phyloP scores from a whole-genome alignment of 2,888 invertebrate species.

The Melanotus villosus region DNA sequence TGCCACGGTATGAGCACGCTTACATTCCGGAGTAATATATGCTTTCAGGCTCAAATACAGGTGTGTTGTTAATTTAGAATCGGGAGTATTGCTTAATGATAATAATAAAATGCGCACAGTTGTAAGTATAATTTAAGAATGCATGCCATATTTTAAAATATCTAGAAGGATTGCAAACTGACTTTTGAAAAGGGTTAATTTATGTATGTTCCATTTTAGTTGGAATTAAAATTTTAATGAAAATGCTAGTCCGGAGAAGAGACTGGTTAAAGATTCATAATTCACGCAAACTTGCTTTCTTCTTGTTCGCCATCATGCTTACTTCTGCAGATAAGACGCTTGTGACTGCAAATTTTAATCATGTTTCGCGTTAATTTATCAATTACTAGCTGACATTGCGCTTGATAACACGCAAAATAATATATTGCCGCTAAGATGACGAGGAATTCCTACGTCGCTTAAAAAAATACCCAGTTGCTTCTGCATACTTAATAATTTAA shows the following conservation, averaged over 20 bases:
- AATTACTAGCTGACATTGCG: constrained; percentile 45
- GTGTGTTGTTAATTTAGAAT: too few species aligned
- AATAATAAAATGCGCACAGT: too few species aligned
- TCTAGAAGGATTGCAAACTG: constrained; percentile 31
- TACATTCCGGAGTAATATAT: neutral
- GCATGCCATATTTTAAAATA: too few species aligned
- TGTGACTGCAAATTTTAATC: constrained; percentile 43
- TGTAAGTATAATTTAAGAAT: too few species aligned
- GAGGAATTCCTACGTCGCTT: neutral
- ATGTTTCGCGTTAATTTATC: constrained; percentile 52
- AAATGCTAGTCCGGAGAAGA: constrained; percentile 50
- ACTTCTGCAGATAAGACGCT: constrained; percentile 46
- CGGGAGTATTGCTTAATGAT: too few species aligned
- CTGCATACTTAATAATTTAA: neutral
- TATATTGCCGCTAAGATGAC: constrained; percentile 13
- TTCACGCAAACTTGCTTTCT: constrained; percentile 52
- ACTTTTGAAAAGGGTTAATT: constrained; percentile 55
- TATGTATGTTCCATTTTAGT: constrained; percentile 56
- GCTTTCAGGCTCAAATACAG: neutral
- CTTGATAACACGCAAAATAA: constrained; percentile 33
- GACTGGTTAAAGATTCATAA: constrained; percentile 53
- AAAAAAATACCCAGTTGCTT: neutral
- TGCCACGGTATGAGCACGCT: neutral
- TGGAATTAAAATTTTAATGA: constrained; percentile 58
- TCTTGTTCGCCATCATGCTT: constrained; percentile 47